phyloP scores from a whole-genome alignment of 2,797 vertebrate genomes.

The Tragelaphus oryx region DNA sequence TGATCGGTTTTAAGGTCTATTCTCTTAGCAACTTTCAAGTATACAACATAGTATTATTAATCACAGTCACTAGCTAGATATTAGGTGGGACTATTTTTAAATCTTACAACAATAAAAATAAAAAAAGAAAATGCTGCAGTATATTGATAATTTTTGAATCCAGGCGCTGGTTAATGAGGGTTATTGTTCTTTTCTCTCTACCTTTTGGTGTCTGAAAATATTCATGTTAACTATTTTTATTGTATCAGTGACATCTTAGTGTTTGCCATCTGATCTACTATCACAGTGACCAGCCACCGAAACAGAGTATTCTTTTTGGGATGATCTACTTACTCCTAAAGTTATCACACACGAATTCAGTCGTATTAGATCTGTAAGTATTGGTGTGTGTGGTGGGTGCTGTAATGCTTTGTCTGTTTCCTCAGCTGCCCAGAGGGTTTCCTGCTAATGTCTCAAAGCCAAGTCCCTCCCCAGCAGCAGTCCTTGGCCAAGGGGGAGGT shows the following conservation, averaged over 20 bases:
- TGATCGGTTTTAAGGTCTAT: background rate
- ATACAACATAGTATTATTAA: background rate
- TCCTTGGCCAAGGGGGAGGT: background rate
- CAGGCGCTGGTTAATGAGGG: background rate
- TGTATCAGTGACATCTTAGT: background rate
- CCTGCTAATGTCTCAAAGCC: background rate
- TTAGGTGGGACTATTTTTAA: background rate
- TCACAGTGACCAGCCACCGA: background rate
- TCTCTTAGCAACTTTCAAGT: background rate
- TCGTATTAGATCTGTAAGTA: background rate
- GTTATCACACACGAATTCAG: background rate
- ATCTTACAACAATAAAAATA: background rate
- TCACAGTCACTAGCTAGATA: background rate
- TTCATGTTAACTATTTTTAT: background rate
- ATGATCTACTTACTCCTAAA: background rate
- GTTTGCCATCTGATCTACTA: background rate
- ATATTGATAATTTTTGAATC: background rate
- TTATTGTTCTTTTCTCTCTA: background rate
- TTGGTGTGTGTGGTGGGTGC: background rate
- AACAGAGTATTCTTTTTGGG: background rate
- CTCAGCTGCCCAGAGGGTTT: background rate
- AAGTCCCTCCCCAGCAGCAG: background rate
- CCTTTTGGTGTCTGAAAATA: background rate
- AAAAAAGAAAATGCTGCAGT: background rate
- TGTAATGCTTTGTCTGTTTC: background rate